Evolutionary conservation across 2,797 vertebrate species (phyloP).

Genomic region (Arremon aurantiirostris): DNA sequence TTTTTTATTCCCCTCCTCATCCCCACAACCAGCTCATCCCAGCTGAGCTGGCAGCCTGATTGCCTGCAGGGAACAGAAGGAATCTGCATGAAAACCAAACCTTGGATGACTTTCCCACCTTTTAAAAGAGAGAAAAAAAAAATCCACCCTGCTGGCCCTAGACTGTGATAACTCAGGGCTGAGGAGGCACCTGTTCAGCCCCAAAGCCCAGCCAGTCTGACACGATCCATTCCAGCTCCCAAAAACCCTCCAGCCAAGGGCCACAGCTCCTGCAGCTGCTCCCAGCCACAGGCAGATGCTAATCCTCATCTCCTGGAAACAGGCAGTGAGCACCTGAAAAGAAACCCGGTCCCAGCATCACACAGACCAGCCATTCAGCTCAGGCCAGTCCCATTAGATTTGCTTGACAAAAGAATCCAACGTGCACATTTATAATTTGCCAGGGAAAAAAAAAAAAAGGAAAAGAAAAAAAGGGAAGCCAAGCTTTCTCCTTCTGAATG

Average conservation of each 20-base stretch:
- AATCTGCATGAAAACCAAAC: background rate
- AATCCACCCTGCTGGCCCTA: background rate
- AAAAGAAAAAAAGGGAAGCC: background rate
- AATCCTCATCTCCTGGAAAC: slow-evolving; percentile 45
- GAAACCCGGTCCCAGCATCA: slow-evolving; percentile 25
- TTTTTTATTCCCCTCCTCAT: background rate
- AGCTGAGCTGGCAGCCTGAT: background rate
- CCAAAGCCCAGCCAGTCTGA: slow-evolving; percentile 2
- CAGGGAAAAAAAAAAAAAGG: background rate
- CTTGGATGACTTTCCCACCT: background rate
- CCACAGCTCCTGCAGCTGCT: slow-evolving; percentile 41
- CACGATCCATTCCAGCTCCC: slow-evolving; percentile 11
- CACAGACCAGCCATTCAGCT: slow-evolving; percentile 70
- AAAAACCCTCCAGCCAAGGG: background rate
- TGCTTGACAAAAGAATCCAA: slow-evolving; percentile 64
- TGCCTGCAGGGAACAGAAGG: background rate
- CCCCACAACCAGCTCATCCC: background rate
- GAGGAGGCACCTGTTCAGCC: background rate
- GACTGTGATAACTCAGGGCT: background rate
- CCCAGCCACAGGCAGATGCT: slow-evolving; percentile 57
- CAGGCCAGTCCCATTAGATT: slow-evolving; percentile 65
- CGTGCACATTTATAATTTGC: slow-evolving; percentile 1
- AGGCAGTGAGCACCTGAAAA: slow-evolving; percentile 63
- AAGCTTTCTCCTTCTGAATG: slow-evolving; percentile 50
- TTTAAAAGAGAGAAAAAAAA: background rate